A percentile compares a stretch with the other conserved stretches of the same genome.
phyloP scores from a whole-genome alignment of 2,113 vertebrate species.

The Thunnus thynnus region DNA sequence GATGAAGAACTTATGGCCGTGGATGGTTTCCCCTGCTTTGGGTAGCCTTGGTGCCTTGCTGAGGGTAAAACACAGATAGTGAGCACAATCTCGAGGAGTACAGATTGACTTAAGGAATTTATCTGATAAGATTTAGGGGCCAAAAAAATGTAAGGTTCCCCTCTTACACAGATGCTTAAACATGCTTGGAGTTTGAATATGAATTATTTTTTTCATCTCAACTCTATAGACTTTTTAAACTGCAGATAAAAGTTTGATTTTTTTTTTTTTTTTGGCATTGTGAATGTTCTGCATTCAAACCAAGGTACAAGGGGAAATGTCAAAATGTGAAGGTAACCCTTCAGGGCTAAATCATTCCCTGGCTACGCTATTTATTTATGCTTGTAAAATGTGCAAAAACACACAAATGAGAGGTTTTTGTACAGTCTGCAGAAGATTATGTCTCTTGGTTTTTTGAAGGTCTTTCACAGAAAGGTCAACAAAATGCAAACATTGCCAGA shows the following conservation, averaged over 20 bases:
- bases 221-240: neutral
- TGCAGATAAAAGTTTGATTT: slow-evolving; percentile 35
- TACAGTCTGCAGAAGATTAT: slow-evolving; percentile 30
- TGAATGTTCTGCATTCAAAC: slow-evolving; percentile 14
- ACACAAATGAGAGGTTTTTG: slow-evolving; percentile 35
- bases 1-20: slow-evolving; percentile 94
- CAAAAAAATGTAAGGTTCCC: neutral
- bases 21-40: slow-evolving; percentile 95
- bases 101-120: slow-evolving; percentile 26
- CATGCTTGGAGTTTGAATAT: neutral
- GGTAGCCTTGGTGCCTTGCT: slow-evolving; percentile 93
- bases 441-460: slow-evolving; percentile 30
- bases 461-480: slow-evolving; percentile 43
- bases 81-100: slow-evolving; percentile 33
- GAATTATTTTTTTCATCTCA: neutral
- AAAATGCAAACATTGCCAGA: slow-evolving; percentile 28
- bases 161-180: neutral
- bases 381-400: slow-evolving; percentile 27
- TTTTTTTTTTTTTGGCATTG: slow-evolving; percentile 17
- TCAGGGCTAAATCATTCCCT: slow-evolving; percentile 27
- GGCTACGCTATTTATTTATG: slow-evolving; percentile 55
- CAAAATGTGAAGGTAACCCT: slow-evolving; percentile 53
- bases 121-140: neutral
- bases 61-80: slow-evolving; percentile 55
- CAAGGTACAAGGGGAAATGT: slow-evolving; percentile 1